Conservation (phyloP, 92 coral and sea anemone species). For the Heliopora coerulea region DNA sequence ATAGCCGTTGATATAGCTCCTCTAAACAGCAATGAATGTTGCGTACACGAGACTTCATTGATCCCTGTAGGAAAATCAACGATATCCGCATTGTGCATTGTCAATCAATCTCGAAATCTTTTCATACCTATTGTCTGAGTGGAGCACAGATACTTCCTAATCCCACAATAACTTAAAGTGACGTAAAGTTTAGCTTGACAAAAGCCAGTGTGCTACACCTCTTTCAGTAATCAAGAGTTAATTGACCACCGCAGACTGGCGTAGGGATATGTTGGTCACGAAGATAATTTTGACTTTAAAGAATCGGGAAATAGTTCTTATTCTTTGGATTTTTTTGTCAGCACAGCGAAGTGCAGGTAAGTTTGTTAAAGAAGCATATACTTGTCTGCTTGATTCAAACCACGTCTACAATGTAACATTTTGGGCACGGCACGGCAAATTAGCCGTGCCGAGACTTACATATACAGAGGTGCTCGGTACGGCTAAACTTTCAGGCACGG, state of each 20-base stretch:
- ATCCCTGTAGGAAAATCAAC: constrained; percentile 22
- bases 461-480: too few species aligned
- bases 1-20: constrained; percentile 18
- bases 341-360: constrained; percentile 5
- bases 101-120: constrained; percentile 13
- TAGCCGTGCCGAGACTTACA: too few species aligned
- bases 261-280: not conserved
- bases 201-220: constrained; percentile 5
- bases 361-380: not conserved
- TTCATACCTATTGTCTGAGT: constrained; percentile 4
- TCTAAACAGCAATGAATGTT: constrained; percentile 15
- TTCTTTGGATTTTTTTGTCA: constrained; percentile 10
- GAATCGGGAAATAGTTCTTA: not conserved
- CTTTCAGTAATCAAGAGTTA: not conserved
- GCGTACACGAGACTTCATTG: constrained; percentile 2
- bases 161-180: not conserved
- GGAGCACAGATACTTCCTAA: constrained; percentile 11
- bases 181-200: not conserved
- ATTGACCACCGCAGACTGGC: not conserved
- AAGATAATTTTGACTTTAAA: not conserved
- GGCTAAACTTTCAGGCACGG: too few species aligned
- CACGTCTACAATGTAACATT: too few species aligned
- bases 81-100: constrained; percentile 27
- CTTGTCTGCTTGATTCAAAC: too few species aligned
- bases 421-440: too few species aligned